Base-by-base conservation (phyloP, 2,888 invertebrate species). In the Trissolcus brochymenae region DNA sequence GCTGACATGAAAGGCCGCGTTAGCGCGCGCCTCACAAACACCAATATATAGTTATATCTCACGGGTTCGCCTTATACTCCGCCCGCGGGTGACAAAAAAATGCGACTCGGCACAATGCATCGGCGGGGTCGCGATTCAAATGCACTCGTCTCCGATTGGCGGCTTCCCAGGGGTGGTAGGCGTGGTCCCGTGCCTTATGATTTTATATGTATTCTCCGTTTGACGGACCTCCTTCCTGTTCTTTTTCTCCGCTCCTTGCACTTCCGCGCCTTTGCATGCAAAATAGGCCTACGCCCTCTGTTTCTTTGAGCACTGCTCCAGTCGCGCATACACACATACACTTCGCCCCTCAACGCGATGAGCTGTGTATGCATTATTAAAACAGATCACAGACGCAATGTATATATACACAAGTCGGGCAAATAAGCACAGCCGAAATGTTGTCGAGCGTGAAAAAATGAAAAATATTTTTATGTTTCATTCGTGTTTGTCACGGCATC, bases 181-280 rank as follows among this genome's bases (percentile, higher is more conserved):
- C 88, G 88, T 88, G 88, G 88, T 81, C 65, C 76, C 70, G 82
- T 84, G 83, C 87, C 85, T 88, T 88, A 87, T 87, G 87, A 88
- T 87, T 88, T 88, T 86, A 86, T 86, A 85, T 86, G 84, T 83
- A 84, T 82, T 81, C 86, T 84, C 85, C 84, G 86, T 59, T 87
- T 86, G 86, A 86, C 82, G 84, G 84, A 73, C 76, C 76, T 79
- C 68, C 66, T 74, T 50, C 78, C 55, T 50, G n/a, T 13, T 74
- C 61, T 64, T 51, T 19, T 19, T 51, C 51, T 51, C 41, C 68
- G 82, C 79, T 81, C 79, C 79, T 35, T 56, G n/a, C 13, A n/a
- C 16, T 46, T 46, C 16, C 51, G 17, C 11, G 6, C 82, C 81
- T 77, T 80, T 81, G 80, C 81, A 84, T 83, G 82, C 83, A 81